Percentiles rank a stretch among this genome's conserved stretches.
These are phyloP conservation scores for Brenthis daphne DNA, from an alignment of 2,888 invertebrate species.

Conservation along the genomic window DNA sequence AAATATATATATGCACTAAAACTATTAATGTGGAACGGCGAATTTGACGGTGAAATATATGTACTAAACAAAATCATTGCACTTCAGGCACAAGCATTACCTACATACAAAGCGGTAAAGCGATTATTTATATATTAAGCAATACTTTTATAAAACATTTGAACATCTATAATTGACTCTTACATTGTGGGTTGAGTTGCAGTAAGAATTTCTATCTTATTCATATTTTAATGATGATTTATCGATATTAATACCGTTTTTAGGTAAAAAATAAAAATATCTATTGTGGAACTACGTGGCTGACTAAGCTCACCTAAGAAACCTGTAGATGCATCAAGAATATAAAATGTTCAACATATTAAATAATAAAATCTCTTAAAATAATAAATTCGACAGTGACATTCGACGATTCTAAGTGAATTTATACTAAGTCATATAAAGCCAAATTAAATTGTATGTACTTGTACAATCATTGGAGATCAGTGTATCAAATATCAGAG, in stretches of 20 bases:
- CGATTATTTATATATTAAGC: constrained; percentile 40
- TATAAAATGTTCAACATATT: constrained; percentile 16
- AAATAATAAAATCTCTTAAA: constrained; percentile 60
- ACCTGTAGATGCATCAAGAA: constrained; percentile 11
- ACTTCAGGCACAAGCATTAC: constrained; percentile 64
- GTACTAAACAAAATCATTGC: constrained; percentile 49
- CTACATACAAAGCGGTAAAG: constrained; percentile 44
- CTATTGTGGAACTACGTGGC: not conserved
- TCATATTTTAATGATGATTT: not conserved
- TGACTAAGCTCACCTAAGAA: constrained; percentile 9
- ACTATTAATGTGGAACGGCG: constrained; percentile 55
- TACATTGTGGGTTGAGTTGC: constrained; percentile 52
- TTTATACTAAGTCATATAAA: constrained; percentile 52
- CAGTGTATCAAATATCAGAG: constrained; percentile 58
- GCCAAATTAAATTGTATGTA: constrained; percentile 56
- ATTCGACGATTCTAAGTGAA: constrained; percentile 50
- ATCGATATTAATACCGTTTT: not conserved
- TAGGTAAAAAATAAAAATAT: not conserved
- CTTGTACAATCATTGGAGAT: constrained; percentile 64
- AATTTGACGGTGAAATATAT: constrained; percentile 45
- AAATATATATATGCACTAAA: constrained; percentile 29
- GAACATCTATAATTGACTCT: constrained; percentile 73
- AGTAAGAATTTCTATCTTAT: constrained; percentile 36
- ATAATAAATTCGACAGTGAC: constrained; percentile 70
- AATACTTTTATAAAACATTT: constrained; percentile 58